Conservation (phyloP, 30 jellyfish, hydroid and myxozoan genomes). For the Catostylus mosaicus region DNA sequence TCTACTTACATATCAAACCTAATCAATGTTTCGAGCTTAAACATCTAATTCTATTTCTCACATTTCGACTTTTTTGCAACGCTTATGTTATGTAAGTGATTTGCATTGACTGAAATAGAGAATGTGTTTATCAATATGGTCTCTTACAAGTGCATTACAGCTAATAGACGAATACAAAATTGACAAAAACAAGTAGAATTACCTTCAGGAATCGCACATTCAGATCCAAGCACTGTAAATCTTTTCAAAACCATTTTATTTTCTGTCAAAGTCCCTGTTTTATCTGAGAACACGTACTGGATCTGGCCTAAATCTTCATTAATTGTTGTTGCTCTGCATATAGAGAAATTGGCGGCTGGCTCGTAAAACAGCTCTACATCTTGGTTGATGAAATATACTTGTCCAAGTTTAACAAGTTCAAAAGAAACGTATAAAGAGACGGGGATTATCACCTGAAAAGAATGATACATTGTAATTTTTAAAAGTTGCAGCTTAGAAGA, state of each 20-base stretch:
- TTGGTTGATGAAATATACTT: constrained; percentile 92
- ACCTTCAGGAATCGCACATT: constrained; percentile 68
- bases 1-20: too few species aligned
- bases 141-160: too few species aligned
- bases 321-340: constrained; percentile 93
- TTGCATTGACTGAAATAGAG: too few species aligned
- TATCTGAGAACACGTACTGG: constrained; percentile 92
- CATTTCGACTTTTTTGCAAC: too few species aligned
- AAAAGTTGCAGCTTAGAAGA: too few species aligned
- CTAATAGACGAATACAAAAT: too few species aligned
- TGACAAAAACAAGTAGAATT: too few species aligned
- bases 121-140: too few species aligned
- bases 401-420: constrained; percentile 96
- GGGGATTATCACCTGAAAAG: constrained; percentile 88
- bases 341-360: constrained; percentile 71
- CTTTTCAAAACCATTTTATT: constrained; percentile 89
- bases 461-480: too few species aligned
- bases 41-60: too few species aligned
- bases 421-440: constrained; percentile 94
- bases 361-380: constrained; percentile 81
- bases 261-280: constrained; percentile 97
- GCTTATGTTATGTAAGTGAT: too few species aligned
- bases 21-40: too few species aligned
- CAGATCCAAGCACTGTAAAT: constrained; percentile 82
- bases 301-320: constrained; percentile 98